These are phyloP conservation scores for Neodontobutis hainanensis DNA, from an alignment of 2,113 vertebrate genomes.

Conservation along the genomic window DNA sequence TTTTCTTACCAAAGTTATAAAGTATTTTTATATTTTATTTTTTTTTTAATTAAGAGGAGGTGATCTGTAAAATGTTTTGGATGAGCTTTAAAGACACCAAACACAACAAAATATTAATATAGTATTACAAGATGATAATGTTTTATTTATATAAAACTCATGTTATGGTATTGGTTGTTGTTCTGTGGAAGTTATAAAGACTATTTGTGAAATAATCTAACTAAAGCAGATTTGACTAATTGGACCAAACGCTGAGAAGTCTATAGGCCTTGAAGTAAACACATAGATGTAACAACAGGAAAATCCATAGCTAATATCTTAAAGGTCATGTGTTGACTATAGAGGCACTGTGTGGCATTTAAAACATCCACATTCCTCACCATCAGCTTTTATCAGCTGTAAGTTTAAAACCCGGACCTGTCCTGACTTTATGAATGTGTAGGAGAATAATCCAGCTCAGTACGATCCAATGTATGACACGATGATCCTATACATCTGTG, in stretches of 20 bases:
- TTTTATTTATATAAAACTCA: too few relatives aligned
- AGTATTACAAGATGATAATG: too few relatives aligned
- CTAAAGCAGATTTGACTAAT: not conserved
- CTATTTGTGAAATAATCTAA: too few relatives aligned
- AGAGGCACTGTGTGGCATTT: not conserved
- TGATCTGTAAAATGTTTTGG: too few relatives aligned
- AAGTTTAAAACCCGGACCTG: not conserved
- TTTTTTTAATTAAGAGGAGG: too few relatives aligned
- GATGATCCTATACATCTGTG: not conserved
- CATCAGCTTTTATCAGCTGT: not conserved
- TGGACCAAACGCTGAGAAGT: not conserved
- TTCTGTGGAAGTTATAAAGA: too few relatives aligned
- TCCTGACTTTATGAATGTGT: not conserved
- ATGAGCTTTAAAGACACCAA: too few relatives aligned
- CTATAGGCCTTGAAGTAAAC: not conserved
- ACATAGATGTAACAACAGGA: not conserved
- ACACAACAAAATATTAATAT: too few relatives aligned
- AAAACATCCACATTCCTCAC: not conserved
- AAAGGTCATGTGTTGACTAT: not conserved
- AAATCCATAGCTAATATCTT: not conserved
- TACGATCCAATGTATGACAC: too few relatives aligned
- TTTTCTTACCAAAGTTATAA: too few relatives aligned
- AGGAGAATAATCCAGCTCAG: not conserved
- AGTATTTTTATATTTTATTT: too few relatives aligned
- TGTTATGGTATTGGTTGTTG: too few relatives aligned